Percentiles rank a stretch among this genome's conserved stretches.
These are phyloP conservation scores for Tachina grossa DNA, from an alignment of 2,888 invertebrate species.

Conservation along the genomic window DNA sequence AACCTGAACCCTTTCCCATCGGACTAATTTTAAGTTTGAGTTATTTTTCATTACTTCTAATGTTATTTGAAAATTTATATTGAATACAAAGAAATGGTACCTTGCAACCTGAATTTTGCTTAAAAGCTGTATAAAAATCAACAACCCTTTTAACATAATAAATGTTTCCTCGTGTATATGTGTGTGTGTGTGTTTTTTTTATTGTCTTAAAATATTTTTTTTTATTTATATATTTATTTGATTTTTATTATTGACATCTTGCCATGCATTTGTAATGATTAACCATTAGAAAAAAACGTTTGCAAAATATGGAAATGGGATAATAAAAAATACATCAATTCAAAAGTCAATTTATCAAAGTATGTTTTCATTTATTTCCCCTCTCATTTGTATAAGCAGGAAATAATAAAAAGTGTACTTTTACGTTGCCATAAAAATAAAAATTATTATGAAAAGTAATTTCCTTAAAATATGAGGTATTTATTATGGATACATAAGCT, in stretches of 20 bases:
- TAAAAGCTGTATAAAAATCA: slow-evolving; percentile 13
- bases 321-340: not conserved
- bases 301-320: slow-evolving; percentile 7
- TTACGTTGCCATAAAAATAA: not conserved
- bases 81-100: slow-evolving; percentile 21
- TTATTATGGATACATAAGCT: not conserved
- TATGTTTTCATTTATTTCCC: too few species aligned
- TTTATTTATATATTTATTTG: slow-evolving; percentile 44
- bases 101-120: slow-evolving; percentile 5
- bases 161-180: too few species aligned
- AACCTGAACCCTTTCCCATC: not conserved
- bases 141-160: slow-evolving; percentile 46
- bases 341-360: too few species aligned
- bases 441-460: not conserved
- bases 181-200: not conserved
- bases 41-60: slow-evolving; percentile 28
- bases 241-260: slow-evolving; percentile 65
- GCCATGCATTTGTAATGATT: slow-evolving; percentile 57
- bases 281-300: slow-evolving; percentile 26
- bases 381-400: too few species aligned
- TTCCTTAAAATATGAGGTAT: not conserved
- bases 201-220: slow-evolving; percentile 6
- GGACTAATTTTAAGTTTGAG: not conserved
- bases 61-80: slow-evolving; percentile 44
- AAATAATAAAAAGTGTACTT: not conserved